A percentile compares a stretch with the other conserved stretches of the same genome.
phyloP scores from a whole-genome alignment of 2,113 vertebrate species.

The Paralichthys olivaceus region DNA sequence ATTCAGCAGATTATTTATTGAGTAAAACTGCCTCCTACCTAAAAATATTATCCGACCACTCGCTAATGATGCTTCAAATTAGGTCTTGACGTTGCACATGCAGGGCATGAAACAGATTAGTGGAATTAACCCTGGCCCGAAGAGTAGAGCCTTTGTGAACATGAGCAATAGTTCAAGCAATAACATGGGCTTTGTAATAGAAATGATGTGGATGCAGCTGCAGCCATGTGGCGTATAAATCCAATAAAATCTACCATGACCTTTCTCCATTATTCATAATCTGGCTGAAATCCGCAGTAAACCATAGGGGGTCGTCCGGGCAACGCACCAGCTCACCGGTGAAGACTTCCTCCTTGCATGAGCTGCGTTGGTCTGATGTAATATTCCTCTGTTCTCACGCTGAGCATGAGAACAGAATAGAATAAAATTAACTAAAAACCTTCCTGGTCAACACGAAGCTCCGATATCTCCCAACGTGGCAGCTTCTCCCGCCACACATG shows the following conservation, averaged over 20 bases:
- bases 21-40: neutral
- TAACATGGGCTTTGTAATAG: conserved; percentile 18
- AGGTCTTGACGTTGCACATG: conserved; percentile 7
- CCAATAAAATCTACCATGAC: conserved; percentile 69
- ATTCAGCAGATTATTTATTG: conserved; percentile 9
- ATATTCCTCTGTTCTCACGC: conserved; percentile 8
- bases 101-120: conserved; percentile 26
- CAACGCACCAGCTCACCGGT: conserved; percentile 20
- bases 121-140: conserved; percentile 23
- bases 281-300: conserved; percentile 58
- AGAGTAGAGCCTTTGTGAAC: neutral
- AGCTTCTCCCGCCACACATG: conserved; percentile 17
- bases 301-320: conserved; percentile 45
- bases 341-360: conserved; percentile 8
- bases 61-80: conserved; percentile 16
- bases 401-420: neutral
- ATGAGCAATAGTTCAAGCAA: conserved; percentile 18
- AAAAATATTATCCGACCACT: neutral
- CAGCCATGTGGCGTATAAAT: conserved; percentile 54
- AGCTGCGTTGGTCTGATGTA: conserved; percentile 1
- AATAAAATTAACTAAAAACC: neutral
- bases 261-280: conserved; percentile 79
- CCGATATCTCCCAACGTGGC: conserved; percentile 10
- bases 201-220: conserved; percentile 47
- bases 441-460: neutral